Percentiles rank a stretch among this genome's conserved stretches.
These are phyloP conservation scores for Stegastes partitus DNA, from an alignment of 2,113 vertebrate genomes.

Conservation along the genomic window DNA sequence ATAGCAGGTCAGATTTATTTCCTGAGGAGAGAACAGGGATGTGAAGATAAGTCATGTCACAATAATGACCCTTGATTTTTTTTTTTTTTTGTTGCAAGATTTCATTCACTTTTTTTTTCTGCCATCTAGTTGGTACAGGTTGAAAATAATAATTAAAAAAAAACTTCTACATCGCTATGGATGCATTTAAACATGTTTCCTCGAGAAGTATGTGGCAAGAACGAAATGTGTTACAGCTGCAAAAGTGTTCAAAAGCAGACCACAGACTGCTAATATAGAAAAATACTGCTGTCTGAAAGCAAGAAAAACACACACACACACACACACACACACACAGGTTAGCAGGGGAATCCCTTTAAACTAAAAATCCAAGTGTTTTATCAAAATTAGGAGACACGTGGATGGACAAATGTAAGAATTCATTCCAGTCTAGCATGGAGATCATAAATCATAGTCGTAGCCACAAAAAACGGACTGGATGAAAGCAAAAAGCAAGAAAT, in stretches of 20 bases:
- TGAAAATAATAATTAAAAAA: background rate
- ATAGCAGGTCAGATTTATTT: slow-evolving; percentile 24
- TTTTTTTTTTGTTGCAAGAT: background rate
- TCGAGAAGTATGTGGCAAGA: background rate
- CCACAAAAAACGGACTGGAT: background rate
- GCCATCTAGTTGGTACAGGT: background rate
- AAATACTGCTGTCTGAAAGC: background rate
- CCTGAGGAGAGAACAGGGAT: background rate
- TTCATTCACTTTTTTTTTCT: background rate
- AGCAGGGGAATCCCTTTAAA: too few relatives aligned
- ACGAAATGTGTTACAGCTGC: background rate
- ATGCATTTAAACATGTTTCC: background rate
- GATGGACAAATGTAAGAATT: too few relatives aligned
- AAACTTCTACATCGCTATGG: background rate
- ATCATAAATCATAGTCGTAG: background rate
- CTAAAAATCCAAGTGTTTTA: too few relatives aligned
- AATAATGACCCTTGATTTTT: background rate
- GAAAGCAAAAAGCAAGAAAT: too few relatives aligned
- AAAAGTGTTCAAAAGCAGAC: background rate
- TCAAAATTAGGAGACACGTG: too few relatives aligned
- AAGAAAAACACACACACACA: too few relatives aligned
- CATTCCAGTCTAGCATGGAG: background rate
- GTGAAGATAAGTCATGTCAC: slow-evolving; percentile 3
- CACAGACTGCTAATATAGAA: background rate
- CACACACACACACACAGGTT: too few relatives aligned